Base-by-base conservation (phyloP, 2,797 vertebrate genomes). In the Eulemur albifrons region DNA sequence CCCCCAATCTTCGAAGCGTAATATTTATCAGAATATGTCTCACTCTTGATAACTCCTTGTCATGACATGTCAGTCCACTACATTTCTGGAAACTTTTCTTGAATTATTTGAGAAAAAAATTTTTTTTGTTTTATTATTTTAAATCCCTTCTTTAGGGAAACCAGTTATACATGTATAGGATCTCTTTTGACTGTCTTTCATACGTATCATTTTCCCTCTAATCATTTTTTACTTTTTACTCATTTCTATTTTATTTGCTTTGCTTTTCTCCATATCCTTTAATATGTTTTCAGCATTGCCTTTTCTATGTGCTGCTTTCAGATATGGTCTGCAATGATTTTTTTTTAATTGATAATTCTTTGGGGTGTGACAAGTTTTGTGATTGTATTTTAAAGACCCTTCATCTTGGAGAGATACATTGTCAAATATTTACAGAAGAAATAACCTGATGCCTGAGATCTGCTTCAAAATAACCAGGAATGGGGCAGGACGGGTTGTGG, bases 361-460 rank as follows among this genome's bases (percentile, higher is more conserved):
- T n/a, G 52, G 52, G 21, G 38, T n/a, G 8, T 73, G 40, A 50
- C 27, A 88, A 50, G 45, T 50, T 61, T 43, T 93, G 32, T n/a
- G 48, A 52, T 38, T 15, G 6, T 65, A 18, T 79, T 63, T 86
- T 65, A 72, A 96, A 32, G 43, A 59, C 9, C 4, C 32, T 7
- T 90, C 45, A 35, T 89, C 65, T 89, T 76, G 40, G 27, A 93
- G 57, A 59, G 57, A 87, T 21, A 21, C n/a, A 23, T 87, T 93
- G 57, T 73, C 30, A 93, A 87, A 81, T 85, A 75, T 45, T 82
- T 69, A 73, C 54, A 77, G 69, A 91, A 87, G 27, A 88, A 93
- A 79, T 88, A 81, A 86, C n/a, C 9, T 7, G 25, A 82, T 43
- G 54, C 8, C 25, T 43, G 40, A 65, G 61, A 81, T 86, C 30